phyloP scores from a whole-genome alignment of 2,888 invertebrate species.

The Brachypalpus laphriformis region DNA sequence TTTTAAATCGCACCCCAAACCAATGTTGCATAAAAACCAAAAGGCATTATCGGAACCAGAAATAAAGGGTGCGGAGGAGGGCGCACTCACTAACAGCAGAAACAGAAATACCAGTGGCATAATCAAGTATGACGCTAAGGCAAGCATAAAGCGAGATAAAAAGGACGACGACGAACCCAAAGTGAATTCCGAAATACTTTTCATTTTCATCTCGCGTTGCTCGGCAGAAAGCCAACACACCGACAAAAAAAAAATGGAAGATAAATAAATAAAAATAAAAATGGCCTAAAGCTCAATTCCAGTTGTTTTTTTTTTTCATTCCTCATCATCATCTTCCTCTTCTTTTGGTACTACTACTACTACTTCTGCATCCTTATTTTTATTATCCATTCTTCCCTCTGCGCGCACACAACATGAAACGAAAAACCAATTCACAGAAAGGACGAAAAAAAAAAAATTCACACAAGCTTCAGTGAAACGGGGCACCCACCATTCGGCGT shows the following conservation, averaged over 20 bases:
- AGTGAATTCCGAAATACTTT: conserved; percentile 56
- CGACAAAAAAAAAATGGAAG: not conserved
- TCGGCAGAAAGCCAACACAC: conserved; percentile 41
- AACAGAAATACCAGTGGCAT: conserved; percentile 42
- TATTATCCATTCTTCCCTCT: conserved; percentile 32
- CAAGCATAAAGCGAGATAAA: conserved; percentile 53
- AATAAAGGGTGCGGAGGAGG: too few species aligned
- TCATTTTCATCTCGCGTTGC: conserved; percentile 68
- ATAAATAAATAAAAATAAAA: conserved; percentile 40
- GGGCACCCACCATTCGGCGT: conserved; percentile 6
- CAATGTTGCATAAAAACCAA: conserved; percentile 50
- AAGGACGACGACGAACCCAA: conserved; percentile 17
- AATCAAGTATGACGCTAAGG: conserved; percentile 60
- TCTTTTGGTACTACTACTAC: conserved; percentile 8
- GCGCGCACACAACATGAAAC: conserved; percentile 51
- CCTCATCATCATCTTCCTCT: not conserved
- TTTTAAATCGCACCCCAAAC: conserved; percentile 37
- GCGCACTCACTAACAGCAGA: conserved; percentile 9
- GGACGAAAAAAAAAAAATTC: conserved; percentile 18
- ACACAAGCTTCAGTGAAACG: conserved; percentile 2
- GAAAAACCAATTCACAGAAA: conserved; percentile 62
- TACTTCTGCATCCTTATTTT: conserved; percentile 38
- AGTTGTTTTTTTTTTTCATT: not conserved
- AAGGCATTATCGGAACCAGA: conserved; percentile 41
- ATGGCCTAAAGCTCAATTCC: conserved; percentile 46